Percentiles rank a stretch among this genome's conserved stretches.
Evolutionary conservation across 92 coral and sea anemone species (phyloP).

Genomic region (Zoanthus solanderi): DNA sequence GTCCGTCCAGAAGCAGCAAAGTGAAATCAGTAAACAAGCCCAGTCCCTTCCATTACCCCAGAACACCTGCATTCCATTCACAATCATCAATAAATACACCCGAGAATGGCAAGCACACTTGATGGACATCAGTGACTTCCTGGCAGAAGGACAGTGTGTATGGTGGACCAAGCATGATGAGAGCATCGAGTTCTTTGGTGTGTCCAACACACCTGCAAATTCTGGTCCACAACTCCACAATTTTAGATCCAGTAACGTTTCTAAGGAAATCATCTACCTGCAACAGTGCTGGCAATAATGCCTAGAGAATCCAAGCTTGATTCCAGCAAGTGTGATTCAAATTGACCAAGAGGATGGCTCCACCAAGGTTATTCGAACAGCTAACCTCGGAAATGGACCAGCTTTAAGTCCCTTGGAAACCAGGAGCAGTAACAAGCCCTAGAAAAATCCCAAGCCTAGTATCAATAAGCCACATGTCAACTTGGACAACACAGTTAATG

Average conservation of each 20-base stretch:
- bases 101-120: slow-evolving; percentile 39
- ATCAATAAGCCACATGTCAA: neutral
- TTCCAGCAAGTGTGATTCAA: slow-evolving; percentile 26
- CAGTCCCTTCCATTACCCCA: slow-evolving; percentile 21
- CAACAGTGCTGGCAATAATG: slow-evolving; percentile 53
- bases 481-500: neutral
- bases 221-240: slow-evolving; percentile 60
- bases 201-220: slow-evolving; percentile 16
- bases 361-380: slow-evolving; percentile 11
- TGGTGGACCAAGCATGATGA: slow-evolving; percentile 75
- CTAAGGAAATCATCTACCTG: slow-evolving; percentile 49
- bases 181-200: slow-evolving; percentile 69
- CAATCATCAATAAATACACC: slow-evolving; percentile 51
- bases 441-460: slow-evolving; percentile 7
- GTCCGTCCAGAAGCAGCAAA: slow-evolving; percentile 57
- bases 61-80: slow-evolving; percentile 30
- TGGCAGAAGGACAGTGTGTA: slow-evolving; percentile 59
- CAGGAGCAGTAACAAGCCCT: slow-evolving; percentile 9
- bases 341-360: slow-evolving; percentile 39
- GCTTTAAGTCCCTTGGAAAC: neutral
- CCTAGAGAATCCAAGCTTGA: slow-evolving; percentile 9
- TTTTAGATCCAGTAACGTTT: slow-evolving; percentile 52
- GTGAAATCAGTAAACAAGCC: slow-evolving; percentile 49
- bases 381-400: slow-evolving; percentile 12
- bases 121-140: slow-evolving; percentile 51